A percentile compares a stretch with the other conserved stretches of the same genome.
These are phyloP conservation scores for Chesias legatella DNA, from an alignment of 2,888 invertebrate genomes.

Conservation along the genomic window DNA sequence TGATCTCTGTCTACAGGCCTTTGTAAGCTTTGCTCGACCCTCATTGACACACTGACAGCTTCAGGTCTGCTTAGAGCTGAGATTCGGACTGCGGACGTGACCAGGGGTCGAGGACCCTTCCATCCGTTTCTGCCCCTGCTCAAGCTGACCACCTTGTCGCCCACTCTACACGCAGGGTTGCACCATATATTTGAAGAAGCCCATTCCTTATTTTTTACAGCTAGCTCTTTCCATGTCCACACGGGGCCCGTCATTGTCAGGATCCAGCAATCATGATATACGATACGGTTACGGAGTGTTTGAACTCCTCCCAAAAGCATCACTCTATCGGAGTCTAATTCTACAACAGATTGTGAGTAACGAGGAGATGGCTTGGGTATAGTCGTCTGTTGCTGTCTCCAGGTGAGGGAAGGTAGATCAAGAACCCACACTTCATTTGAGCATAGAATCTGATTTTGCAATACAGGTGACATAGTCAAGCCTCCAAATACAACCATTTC, in stretches of 20 bases:
- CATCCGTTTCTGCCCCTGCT: slow-evolving; percentile 81
- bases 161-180: slow-evolving; percentile 92
- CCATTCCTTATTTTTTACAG: slow-evolving; percentile 87
- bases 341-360: slow-evolving; percentile 96
- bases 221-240: slow-evolving; percentile 89
- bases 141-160: slow-evolving; percentile 88
- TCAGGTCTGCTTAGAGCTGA: slow-evolving; percentile 60
- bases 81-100: slow-evolving; percentile 78
- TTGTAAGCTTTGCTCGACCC: slow-evolving; percentile 71
- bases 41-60: too few relatives aligned
- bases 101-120: slow-evolving; percentile 75
- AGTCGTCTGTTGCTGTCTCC: slow-evolving; percentile 88
- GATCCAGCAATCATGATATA: slow-evolving; percentile 95
- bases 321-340: slow-evolving; percentile 87
- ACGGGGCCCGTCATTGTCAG: slow-evolving; percentile 86
- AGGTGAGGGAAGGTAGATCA: slow-evolving; percentile 86
- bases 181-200: slow-evolving; percentile 95
- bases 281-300: slow-evolving; percentile 86
- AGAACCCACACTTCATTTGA: slow-evolving; percentile 95
- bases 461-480: slow-evolving; percentile 75
- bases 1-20: slow-evolving; percentile 83
- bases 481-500: slow-evolving; percentile 93
- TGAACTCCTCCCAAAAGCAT: slow-evolving; percentile 93
- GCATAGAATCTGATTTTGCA: slow-evolving; percentile 69
- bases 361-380: slow-evolving; percentile 88